phyloP scores from a whole-genome alignment of 1,140 invertebrate species.

The Cydia amplana region DNA sequence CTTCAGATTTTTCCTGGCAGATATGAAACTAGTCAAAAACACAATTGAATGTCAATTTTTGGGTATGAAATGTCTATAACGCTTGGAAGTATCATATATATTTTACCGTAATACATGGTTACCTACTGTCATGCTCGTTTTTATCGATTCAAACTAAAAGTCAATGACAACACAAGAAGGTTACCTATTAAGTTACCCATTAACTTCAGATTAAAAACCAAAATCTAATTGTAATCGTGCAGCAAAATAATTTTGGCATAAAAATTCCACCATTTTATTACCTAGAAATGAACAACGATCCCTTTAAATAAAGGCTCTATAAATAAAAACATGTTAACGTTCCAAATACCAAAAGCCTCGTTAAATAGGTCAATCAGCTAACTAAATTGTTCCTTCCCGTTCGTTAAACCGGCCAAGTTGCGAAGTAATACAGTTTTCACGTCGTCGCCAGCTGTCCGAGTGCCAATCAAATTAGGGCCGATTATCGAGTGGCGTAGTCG shows the following conservation, averaged over 20 bases:
- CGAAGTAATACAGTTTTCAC: constrained; percentile 58
- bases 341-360: constrained; percentile 2
- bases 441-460: constrained; percentile 56
- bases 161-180: too few relatives aligned
- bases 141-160: too few relatives aligned
- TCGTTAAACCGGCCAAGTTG: constrained; percentile 51
- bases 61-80: too few relatives aligned
- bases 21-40: too few relatives aligned
- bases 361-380: constrained; percentile 47
- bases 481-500: constrained; percentile 53
- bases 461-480: constrained; percentile 70
- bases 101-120: too few relatives aligned
- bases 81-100: too few relatives aligned
- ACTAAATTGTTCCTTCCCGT: constrained; percentile 46
- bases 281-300: background rate
- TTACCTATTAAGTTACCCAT: too few relatives aligned
- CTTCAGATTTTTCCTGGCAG: too few relatives aligned
- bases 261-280: background rate
- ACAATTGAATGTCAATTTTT: too few relatives aligned
- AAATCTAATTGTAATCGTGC: background rate
- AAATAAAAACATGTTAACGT: background rate
- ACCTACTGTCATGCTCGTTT: too few relatives aligned
- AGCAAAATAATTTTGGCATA: constrained; percentile 10
- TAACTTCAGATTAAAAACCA: too few relatives aligned
- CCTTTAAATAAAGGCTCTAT: background rate